phyloP scores from a whole-genome alignment of 1,140 invertebrate species.

The Trichonephila clavipes region DNA sequence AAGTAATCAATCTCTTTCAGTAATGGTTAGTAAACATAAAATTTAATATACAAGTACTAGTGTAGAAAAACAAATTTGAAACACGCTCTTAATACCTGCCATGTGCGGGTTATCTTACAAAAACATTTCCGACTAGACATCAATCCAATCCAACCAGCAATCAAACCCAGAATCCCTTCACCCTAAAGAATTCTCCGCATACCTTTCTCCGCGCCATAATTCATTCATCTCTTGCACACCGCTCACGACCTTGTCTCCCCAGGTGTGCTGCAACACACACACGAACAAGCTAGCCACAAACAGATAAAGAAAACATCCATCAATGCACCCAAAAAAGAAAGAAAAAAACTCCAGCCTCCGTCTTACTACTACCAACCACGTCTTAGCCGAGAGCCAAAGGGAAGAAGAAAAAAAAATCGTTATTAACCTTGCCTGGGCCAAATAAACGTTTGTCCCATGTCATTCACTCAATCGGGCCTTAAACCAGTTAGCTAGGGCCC shows the following conservation, averaged over 20 bases:
- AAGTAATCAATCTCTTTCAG: no score
- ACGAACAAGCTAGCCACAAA: not conserved
- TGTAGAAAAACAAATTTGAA: no score
- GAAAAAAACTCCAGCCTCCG: not conserved
- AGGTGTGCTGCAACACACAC: constrained; percentile 42
- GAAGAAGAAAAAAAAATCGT: not conserved
- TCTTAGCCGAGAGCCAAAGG: not conserved
- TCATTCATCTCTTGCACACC: constrained; percentile 61
- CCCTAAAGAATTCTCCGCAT: not conserved
- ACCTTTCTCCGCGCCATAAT: constrained; percentile 32
- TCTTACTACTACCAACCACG: not conserved
- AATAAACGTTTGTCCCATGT: constrained; percentile 33
- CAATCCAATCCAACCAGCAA: not conserved
- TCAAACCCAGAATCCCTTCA: not conserved
- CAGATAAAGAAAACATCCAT: constrained; percentile 54
- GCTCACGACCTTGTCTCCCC: constrained; percentile 44
- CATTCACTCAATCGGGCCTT: not conserved
- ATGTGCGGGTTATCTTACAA: no score
- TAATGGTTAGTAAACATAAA: no score
- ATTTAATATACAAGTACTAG: no score
- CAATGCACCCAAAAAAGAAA: constrained; percentile 36
- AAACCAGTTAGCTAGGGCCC: constrained; percentile 44
- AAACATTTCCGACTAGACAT: not conserved
- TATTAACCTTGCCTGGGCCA: constrained; percentile 55
- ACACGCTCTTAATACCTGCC: no score